Conservation (phyloP, 2,113 vertebrate genomes). For the Lathamus discolor region DNA sequence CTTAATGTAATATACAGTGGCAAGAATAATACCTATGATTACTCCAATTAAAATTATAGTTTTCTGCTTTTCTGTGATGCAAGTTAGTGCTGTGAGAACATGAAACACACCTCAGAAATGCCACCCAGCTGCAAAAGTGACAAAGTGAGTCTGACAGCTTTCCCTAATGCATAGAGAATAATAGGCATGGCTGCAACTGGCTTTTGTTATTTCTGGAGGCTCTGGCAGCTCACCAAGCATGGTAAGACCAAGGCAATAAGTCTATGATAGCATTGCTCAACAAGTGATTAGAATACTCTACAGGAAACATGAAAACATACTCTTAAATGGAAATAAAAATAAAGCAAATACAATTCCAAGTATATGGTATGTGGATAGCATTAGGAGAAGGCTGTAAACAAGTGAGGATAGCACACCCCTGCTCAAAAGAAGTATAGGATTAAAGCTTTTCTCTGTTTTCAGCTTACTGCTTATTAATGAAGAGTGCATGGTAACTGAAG, state of each 20-base stretch:
- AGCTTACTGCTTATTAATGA: slow-evolving; percentile 65
- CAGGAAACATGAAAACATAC: neutral
- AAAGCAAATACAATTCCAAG: neutral
- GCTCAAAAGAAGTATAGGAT: slow-evolving; percentile 34
- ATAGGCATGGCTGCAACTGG: neutral
- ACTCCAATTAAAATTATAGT: slow-evolving; percentile 63
- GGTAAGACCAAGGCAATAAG: neutral
- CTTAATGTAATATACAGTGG: slow-evolving; percentile 52
- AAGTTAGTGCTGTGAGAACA: slow-evolving; percentile 4
- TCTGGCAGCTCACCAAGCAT: neutral
- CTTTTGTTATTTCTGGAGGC: neutral
- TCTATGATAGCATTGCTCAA: neutral
- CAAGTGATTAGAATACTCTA: neutral
- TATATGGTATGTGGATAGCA: neutral
- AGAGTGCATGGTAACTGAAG: slow-evolving; percentile 57
- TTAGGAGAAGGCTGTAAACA: neutral
- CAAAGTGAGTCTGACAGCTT: neutral
- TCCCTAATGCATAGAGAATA: neutral
- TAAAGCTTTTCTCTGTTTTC: slow-evolving; percentile 60
- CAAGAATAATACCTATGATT: slow-evolving; percentile 47
- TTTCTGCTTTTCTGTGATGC: slow-evolving; percentile 19
- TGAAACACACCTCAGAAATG: slow-evolving; percentile 29
- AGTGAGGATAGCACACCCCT: neutral
- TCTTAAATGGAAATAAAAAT: slow-evolving; percentile 1
- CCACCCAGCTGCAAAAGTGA: slow-evolving; percentile 4